Base-by-base conservation (phyloP, 2,113 vertebrate genomes). In the Tonatia bakeri region DNA sequence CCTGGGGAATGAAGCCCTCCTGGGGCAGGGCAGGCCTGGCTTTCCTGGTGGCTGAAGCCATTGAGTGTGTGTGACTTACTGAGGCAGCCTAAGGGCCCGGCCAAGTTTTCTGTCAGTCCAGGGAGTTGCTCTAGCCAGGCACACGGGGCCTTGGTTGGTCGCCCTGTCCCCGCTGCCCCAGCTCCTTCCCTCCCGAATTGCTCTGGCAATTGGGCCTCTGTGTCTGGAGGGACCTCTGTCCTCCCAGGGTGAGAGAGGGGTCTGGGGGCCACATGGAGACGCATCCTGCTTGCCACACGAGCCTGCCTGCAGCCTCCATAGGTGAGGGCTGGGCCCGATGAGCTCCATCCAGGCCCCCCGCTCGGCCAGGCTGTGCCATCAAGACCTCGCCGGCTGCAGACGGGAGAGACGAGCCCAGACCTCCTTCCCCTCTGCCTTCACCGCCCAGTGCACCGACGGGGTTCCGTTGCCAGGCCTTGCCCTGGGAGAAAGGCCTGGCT, bases 61-160 rank as follows among this genome's bases (percentile, higher is more conserved):
- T 0, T 4, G 22, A 86, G 65, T 12, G 0, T 4, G 7, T 38
- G 79, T 36, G 43, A 56, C 50, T 89, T 54, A 33, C 20, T 0
- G n/a, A 50, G 73, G 72, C 36, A 36, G 7, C 47, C 31, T 0
- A 0, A 20, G 43, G 33, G 28, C 54, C 13, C 1, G 9, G 28
- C 38, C 5, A 54, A 40, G 24, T 38, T 91, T 89, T 24, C 81
- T 61, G 43, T 50, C 45, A 75, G 75, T 31, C 43, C 20, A 4
- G 6, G 13, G 70, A 86, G 36, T 36, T 36, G 45, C 50, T 56
- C 5, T 19, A 7, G 1, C 38, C n/a, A 4, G 40, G 47, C 40
- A 2, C 22, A 3, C 4, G 10, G 64, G 64, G 33, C 65, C 50
- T 38, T 22, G 40, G 69, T 75, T 14, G 17, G 40, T 56, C 70